Percentiles rank a stretch among this genome's conserved stretches.
phyloP scores from a whole-genome alignment of 2,888 invertebrate genomes.

The Eristalis pertinax region DNA sequence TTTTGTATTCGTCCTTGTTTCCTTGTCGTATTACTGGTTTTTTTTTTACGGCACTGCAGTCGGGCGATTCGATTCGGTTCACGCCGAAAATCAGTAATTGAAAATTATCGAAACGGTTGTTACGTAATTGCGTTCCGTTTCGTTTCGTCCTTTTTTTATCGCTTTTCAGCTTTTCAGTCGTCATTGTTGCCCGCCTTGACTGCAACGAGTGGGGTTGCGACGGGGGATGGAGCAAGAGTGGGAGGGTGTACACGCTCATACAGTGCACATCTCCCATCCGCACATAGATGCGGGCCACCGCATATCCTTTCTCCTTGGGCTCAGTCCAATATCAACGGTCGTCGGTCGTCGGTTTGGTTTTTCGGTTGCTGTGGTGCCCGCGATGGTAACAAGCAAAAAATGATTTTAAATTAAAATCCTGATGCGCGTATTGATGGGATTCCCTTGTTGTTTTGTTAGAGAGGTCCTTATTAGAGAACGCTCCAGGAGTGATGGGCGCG shows the following conservation, averaged over 20 bases:
- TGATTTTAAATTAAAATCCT: constrained; percentile 73
- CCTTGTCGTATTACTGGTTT: constrained; percentile 4
- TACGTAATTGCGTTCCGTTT: constrained; percentile 80
- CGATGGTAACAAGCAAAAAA: constrained; percentile 71
- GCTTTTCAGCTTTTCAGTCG: constrained; percentile 35
- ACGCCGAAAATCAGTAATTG: constrained; percentile 77
- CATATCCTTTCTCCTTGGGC: constrained; percentile 68
- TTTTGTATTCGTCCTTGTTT: constrained; percentile 35
- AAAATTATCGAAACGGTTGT: constrained; percentile 81
- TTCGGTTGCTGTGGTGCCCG: constrained; percentile 71
- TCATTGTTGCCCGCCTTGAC: constrained; percentile 44
- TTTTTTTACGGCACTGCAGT: constrained; percentile 56
- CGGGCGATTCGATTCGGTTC: constrained; percentile 70
- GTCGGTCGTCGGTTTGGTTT: constrained; percentile 61
- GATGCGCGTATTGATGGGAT: constrained; percentile 71
- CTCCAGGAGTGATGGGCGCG: not conserved
- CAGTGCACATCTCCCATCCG: constrained; percentile 69
- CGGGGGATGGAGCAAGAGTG: not conserved
- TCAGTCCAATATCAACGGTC: constrained; percentile 59
- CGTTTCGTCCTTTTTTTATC: constrained; percentile 32
- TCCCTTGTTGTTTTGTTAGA: constrained; percentile 39
- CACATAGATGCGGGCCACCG: constrained; percentile 72
- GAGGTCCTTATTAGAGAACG: constrained; percentile 59
- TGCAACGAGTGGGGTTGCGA: no score
- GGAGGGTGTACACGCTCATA: constrained; percentile 20